A percentile compares a stretch with the other conserved stretches of the same genome.
Evolutionary conservation across 2,888 invertebrate species (phyloP).

Genomic region (Meteorus cinctellus): DNA sequence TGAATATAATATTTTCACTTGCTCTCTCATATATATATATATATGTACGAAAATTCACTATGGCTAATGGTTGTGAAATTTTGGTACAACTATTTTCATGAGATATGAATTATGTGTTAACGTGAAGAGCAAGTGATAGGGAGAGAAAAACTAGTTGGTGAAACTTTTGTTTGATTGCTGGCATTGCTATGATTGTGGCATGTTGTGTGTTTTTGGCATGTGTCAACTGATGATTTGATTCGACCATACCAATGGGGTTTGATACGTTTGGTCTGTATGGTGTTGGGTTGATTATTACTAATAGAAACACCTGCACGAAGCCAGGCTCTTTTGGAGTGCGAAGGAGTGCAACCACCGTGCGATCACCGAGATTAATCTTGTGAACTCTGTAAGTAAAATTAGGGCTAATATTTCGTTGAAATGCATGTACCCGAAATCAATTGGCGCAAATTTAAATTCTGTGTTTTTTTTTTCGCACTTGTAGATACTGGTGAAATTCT

Average conservation of each 20-base stretch:
- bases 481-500: not conserved
- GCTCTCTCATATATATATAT: not conserved
- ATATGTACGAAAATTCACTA: not conserved
- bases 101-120: not conserved
- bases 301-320: slow-evolving; percentile 79
- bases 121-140: not conserved
- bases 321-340: slow-evolving; percentile 77
- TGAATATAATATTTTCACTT: not conserved
- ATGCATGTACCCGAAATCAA: slow-evolving; percentile 8
- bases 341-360: slow-evolving; percentile 67
- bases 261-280: slow-evolving; percentile 61
- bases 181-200: slow-evolving; percentile 69
- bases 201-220: slow-evolving; percentile 73
- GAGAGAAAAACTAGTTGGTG: slow-evolving; percentile 3
- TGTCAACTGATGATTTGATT: slow-evolving; percentile 65
- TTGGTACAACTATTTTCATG: not conserved
- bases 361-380: slow-evolving; percentile 68
- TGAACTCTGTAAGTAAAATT: slow-evolving; percentile 68
- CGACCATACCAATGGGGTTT: slow-evolving; percentile 66
- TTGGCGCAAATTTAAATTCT: not conserved
- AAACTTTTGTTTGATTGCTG: slow-evolving; percentile 65
- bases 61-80: not conserved
- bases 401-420: slow-evolving; percentile 14
- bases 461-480: not conserved
- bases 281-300: slow-evolving; percentile 70